Percentiles rank a stretch among this genome's conserved stretches.
These are phyloP conservation scores for Drosophila sordidapex DNA, from an alignment of 2,888 invertebrate species.

Conservation along the genomic window DNA sequence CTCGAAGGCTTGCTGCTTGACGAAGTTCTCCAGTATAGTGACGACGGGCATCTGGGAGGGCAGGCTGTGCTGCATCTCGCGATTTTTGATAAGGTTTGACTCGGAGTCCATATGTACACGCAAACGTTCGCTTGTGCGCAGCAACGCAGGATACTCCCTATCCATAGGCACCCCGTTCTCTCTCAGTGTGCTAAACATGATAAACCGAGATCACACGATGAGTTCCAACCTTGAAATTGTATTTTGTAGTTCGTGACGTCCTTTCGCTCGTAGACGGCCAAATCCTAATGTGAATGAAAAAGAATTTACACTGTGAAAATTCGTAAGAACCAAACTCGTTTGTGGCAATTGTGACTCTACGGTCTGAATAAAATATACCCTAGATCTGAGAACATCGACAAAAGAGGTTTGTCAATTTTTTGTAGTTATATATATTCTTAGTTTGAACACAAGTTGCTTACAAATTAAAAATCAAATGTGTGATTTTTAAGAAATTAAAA, in stretches of 20 bases:
- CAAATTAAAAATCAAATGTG: not conserved
- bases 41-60: constrained; percentile 84
- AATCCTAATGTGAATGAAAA: constrained; percentile 87
- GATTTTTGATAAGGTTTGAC: constrained; percentile 87
- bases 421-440: not conserved
- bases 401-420: not conserved
- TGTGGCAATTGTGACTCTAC: constrained; percentile 27
- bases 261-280: constrained; percentile 90
- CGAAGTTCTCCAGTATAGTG: constrained; percentile 90
- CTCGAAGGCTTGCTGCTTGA: constrained; percentile 86
- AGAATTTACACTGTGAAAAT: constrained; percentile 45
- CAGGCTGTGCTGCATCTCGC: constrained; percentile 87
- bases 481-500: not conserved
- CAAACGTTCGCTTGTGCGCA: constrained; percentile 87
- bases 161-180: no score
- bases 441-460: not conserved
- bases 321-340: constrained; percentile 27
- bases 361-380: not conserved
- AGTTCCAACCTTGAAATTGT: constrained; percentile 98
- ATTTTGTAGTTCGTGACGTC: constrained; percentile 92
- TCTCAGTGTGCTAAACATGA: constrained; percentile 4
- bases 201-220: constrained; percentile 91
- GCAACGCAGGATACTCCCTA: not conserved
- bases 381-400: not conserved
- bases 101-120: constrained; percentile 89